These are phyloP conservation scores for Microctonus hyperodae DNA, from an alignment of 2,888 invertebrate genomes.

Conservation along the genomic window DNA sequence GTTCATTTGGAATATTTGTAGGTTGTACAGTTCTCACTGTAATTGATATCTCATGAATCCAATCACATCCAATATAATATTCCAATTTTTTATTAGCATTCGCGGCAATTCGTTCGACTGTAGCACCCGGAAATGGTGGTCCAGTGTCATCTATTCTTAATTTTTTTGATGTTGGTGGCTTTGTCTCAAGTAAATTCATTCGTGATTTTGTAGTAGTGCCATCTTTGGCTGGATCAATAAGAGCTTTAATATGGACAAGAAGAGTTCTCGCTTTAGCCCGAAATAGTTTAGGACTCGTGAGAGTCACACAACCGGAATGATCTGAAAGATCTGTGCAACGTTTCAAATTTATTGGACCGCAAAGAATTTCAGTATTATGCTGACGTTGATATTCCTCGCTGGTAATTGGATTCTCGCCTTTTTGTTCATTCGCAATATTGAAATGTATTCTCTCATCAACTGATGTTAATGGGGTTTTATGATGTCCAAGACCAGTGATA, in stretches of 20 bases:
- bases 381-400: constrained; percentile 83
- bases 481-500: constrained; percentile 71
- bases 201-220: constrained; percentile 50
- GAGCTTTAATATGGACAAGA: constrained; percentile 79
- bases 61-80: constrained; percentile 76
- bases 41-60: constrained; percentile 90
- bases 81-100: constrained; percentile 61
- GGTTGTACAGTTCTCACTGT: constrained; percentile 82
- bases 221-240: constrained; percentile 73
- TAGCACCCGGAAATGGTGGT: constrained; percentile 56
- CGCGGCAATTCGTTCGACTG: constrained; percentile 58
- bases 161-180: constrained; percentile 61
- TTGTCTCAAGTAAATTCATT: constrained; percentile 54
- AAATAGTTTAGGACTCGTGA: constrained; percentile 87
- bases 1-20: constrained; percentile 73
- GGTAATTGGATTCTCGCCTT: constrained; percentile 76
- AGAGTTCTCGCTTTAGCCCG: constrained; percentile 80
- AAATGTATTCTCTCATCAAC: constrained; percentile 67
- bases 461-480: constrained; percentile 61
- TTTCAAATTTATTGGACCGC: constrained; percentile 85
- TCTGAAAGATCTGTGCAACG: constrained; percentile 85
- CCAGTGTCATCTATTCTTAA: constrained; percentile 59
- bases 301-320: constrained; percentile 82
- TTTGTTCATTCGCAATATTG: constrained; percentile 56
- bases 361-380: constrained; percentile 89